phyloP scores from a whole-genome alignment of 2,113 vertebrate genomes.

The Indicator indicator region DNA sequence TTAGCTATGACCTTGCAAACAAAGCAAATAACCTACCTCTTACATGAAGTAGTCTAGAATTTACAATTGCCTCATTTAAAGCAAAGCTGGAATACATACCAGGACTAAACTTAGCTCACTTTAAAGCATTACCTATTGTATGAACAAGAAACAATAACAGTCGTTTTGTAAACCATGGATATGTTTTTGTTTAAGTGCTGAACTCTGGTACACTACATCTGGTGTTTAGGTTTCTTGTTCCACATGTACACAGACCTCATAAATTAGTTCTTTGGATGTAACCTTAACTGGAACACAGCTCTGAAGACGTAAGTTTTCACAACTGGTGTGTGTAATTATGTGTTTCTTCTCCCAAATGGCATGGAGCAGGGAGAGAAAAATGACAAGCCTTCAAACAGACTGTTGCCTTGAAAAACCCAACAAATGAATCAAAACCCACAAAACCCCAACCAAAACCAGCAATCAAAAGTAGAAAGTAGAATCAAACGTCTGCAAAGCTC shows the following conservation, averaged over 20 bases:
- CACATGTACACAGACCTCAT: background rate
- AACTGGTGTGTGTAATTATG: background rate
- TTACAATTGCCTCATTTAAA: background rate
- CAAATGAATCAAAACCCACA: background rate
- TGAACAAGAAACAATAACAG: background rate
- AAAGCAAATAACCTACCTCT: background rate
- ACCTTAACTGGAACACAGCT: background rate
- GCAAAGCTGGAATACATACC: background rate
- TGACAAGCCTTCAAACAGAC: background rate
- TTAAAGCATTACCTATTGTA: background rate
- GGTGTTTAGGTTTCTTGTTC: slow-evolving; percentile 2
- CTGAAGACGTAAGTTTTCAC: background rate
- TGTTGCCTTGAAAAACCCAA: background rate
- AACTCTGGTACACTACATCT: background rate
- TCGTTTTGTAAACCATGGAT: background rate
- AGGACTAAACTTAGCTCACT: background rate
- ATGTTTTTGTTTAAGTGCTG: background rate
- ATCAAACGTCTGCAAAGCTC: background rate
- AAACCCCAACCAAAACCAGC: background rate
- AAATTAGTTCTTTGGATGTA: background rate
- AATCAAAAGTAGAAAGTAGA: background rate
- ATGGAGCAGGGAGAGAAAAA: background rate
- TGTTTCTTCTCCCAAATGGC: background rate
- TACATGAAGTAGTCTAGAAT: background rate
- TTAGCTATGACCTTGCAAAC: background rate